Evolutionary conservation across 2,797 vertebrate species (phyloP).

Genomic region (Sphenodon punctatus): DNA sequence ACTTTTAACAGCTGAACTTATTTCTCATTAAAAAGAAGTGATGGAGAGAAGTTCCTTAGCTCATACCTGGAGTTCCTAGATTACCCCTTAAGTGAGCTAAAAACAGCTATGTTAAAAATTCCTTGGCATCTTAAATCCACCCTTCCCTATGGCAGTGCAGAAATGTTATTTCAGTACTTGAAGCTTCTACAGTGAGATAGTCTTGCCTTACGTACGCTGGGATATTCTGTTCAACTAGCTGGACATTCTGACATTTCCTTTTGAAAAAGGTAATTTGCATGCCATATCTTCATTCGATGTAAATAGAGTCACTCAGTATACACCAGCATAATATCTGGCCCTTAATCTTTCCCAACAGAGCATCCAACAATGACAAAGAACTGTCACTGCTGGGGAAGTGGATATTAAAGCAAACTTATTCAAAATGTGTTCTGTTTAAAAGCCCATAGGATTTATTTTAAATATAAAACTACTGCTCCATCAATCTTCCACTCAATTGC

Average conservation of each 20-base stretch:
- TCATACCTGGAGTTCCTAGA: background rate
- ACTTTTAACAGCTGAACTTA: constrained; percentile 39
- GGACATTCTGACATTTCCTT: background rate
- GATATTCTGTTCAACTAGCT: background rate
- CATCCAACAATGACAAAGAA: background rate
- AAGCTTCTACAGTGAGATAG: background rate
- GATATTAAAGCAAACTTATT: background rate
- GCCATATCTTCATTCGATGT: background rate
- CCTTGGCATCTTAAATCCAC: background rate
- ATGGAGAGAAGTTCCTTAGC: background rate
- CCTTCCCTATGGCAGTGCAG: background rate
- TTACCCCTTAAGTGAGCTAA: background rate
- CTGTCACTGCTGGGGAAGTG: background rate
- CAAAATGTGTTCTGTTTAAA: background rate
- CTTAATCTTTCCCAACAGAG: background rate
- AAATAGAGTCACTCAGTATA: background rate
- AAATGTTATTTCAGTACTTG: background rate
- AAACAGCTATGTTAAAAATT: background rate
- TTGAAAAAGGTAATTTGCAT: background rate
- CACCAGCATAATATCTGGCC: background rate
- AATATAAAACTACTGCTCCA: background rate
- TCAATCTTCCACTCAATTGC: constrained; percentile 12
- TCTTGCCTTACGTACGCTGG: background rate
- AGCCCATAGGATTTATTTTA: background rate
- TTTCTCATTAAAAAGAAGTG: background rate